Base-by-base conservation (phyloP, 2,113 vertebrate species). In the Malurus melanocephalus region DNA sequence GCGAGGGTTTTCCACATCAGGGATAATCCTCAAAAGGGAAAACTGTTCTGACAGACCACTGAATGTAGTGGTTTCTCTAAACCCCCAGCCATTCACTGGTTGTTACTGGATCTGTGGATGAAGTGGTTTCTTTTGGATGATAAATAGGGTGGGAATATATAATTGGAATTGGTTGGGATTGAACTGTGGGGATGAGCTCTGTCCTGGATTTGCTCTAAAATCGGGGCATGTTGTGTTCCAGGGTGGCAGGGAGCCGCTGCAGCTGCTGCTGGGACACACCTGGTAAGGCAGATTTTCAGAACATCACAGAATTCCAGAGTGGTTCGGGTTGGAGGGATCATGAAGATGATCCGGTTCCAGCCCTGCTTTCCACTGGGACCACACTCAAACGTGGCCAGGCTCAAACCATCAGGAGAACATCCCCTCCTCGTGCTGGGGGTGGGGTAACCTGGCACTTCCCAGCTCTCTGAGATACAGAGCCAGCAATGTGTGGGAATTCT, bases 241-340 rank as follows among this genome's bases (percentile, higher is more conserved):
- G 96, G 94, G 24, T 87, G 94, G 65, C 71, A 61, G 22, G 56
- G 9, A 10, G 17, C 87, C 66, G 65, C 75, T 60, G 59, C 27
- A 40, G 2, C 66, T 53, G 85, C 77, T 30, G 20, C 71, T 72
- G 85, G 53, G n/a, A 68, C 64, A 0, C 1, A 35, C 9, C 83
- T 80, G 84, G 96, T 96, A 85, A 95, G 94, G 22, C 26, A 45
- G 35, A 59, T 22, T 7, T 0, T 61, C 32, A 7, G 35, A 62
- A 16, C 22, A 2, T 20, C 33, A 6, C 4, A 16, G 66, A 30
- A 38, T 9, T 9, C 75, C 59, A 1, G 66, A 11, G 0, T 27
- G 51, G 14, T 13, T 49, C 26, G 74, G 65, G 35, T 4, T 43
- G 65, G 24, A 26, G 48, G 40, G 24, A 8, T 7, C 49, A 14